Evolutionary conservation across 2,797 vertebrate genomes (phyloP).

Genomic region (Simalia tracyae): DNA sequence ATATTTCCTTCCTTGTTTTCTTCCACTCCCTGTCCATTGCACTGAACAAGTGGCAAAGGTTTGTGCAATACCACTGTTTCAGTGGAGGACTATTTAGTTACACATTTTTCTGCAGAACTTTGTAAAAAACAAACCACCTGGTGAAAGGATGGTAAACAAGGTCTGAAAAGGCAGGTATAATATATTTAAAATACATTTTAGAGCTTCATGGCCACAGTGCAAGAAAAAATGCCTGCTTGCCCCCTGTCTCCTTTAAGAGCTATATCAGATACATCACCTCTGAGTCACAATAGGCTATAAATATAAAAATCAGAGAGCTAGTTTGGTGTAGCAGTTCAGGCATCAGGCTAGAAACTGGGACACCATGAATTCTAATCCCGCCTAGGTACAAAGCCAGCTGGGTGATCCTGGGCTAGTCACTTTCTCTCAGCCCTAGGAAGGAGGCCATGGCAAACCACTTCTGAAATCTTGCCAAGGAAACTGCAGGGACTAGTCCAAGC

Average conservation of each 20-base stretch:
- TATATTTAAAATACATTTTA: not conserved
- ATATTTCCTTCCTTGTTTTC: not conserved
- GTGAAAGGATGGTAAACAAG: not conserved
- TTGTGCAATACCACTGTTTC: not conserved
- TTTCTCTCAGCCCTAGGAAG: too few relatives aligned
- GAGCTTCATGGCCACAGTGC: not conserved
- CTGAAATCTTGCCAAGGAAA: too few relatives aligned
- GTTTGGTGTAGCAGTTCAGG: too few relatives aligned
- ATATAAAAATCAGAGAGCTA: not conserved
- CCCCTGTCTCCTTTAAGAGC: not conserved
- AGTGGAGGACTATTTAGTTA: not conserved
- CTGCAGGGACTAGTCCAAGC: too few relatives aligned
- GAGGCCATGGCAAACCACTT: too few relatives aligned
- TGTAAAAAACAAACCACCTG: not conserved
- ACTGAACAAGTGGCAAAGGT: not conserved
- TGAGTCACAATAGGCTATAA: not conserved
- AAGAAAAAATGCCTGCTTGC: not conserved
- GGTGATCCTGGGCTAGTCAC: too few relatives aligned
- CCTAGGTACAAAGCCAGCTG: too few relatives aligned
- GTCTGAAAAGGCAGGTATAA: not conserved
- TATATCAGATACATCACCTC: not conserved
- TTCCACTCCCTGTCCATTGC: not conserved
- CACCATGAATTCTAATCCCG: too few relatives aligned
- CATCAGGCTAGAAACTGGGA: too few relatives aligned
- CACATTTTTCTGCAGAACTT: not conserved